Evolutionary conservation across 2,113 vertebrate genomes (phyloP).

Genomic region (Drymodes brunneopygia): DNA sequence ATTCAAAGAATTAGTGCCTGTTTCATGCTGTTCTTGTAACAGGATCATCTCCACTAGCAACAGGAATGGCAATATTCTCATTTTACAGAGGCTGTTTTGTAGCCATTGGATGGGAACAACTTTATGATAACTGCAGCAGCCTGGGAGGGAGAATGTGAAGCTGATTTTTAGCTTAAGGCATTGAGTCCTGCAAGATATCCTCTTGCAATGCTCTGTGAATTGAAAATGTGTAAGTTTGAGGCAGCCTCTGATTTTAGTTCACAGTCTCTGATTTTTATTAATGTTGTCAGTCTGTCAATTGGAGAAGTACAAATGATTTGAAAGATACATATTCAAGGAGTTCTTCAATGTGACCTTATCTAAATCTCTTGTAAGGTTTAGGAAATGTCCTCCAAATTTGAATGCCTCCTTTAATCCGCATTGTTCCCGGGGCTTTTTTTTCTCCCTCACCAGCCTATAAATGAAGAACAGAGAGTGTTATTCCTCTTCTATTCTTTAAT

Average conservation of each 20-base stretch:
- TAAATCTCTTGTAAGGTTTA: slow-evolving; percentile 10
- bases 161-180: slow-evolving; percentile 20
- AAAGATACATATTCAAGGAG: not conserved
- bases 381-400: slow-evolving; percentile 16
- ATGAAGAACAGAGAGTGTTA: not conserved
- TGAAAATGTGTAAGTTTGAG: not conserved
- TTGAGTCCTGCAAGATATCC: rapidly evolving
- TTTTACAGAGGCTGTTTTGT: slow-evolving; percentile 26
- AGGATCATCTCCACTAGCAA: not conserved
- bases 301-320: not conserved
- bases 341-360: slow-evolving; percentile 17
- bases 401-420: not conserved
- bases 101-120: not conserved
- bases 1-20: not conserved
- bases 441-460: not conserved
- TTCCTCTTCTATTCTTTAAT: not conserved
- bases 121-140: not conserved
- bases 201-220: not conserved
- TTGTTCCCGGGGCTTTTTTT: not conserved
- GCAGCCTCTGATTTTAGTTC: not conserved
- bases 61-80: slow-evolving; percentile 7
- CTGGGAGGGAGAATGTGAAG: not conserved
- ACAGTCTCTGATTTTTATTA: slow-evolving; percentile 30
- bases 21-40: slow-evolving; percentile 9
- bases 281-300: slow-evolving; percentile 23